These are phyloP conservation scores for Leptinotarsa juncta DNA, from an alignment of 2,888 invertebrate genomes.

Conservation along the genomic window DNA sequence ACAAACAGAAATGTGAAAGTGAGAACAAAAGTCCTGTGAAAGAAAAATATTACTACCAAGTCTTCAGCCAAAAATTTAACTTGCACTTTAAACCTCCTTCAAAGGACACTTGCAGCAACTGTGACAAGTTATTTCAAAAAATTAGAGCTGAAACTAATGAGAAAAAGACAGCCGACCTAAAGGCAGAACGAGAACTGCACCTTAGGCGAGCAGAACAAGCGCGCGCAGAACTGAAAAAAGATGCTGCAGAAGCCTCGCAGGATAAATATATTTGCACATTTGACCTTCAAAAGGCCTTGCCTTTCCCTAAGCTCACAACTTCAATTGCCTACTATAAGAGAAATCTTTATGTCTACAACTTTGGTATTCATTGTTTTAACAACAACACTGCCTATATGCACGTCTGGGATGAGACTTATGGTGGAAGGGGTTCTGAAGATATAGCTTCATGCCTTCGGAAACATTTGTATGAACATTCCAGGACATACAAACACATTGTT, in stretches of 20 bases:
- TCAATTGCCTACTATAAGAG: conserved; percentile 30
- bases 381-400: conserved; percentile 12
- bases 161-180: neutral
- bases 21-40: neutral
- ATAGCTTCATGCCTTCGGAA: conserved; percentile 10
- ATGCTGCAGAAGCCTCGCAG: conserved; percentile 4
- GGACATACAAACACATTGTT: conserved; percentile 13
- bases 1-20: neutral
- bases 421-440: conserved; percentile 21
- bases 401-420: conserved; percentile 16
- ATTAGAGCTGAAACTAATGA: neutral
- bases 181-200: neutral
- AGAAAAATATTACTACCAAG: conserved; percentile 13
- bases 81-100: conserved; percentile 23
- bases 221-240: conserved; percentile 15
- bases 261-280: conserved; percentile 21
- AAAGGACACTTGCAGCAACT: conserved; percentile 16
- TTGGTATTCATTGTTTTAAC: neutral
- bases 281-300: conserved; percentile 25
- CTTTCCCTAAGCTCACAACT: conserved; percentile 15
- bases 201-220: conserved; percentile 10
- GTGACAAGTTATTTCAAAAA: conserved; percentile 19
- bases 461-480: conserved; percentile 2
- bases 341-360: conserved; percentile 25
- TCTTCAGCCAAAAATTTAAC: conserved; percentile 25